Evolutionary conservation across 2,888 invertebrate species (phyloP), one percentile per base, ranked within the genome.

Genomic region (Maniola hyperantus): DNA sequence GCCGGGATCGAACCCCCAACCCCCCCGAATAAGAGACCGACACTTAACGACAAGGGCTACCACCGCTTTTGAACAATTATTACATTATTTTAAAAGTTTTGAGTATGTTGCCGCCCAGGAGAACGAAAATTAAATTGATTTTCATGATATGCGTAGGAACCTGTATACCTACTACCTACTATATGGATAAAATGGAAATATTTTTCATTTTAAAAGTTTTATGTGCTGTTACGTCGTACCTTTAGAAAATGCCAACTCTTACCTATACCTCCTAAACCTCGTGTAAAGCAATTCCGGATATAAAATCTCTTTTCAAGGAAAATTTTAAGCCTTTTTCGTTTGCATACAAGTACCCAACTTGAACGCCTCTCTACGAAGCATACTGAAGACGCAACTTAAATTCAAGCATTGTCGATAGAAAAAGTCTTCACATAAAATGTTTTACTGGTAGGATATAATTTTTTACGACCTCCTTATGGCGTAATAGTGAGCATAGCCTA

Each of bases 291-390:
- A 58, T 8, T 59, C 33, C 46, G 46, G 46, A 46, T 59, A 59
- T 59, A 59, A 26, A 59, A 46, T 59, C 34, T 59, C 44, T 18
- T 46, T 44, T n/a, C 46, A 46, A 59, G 46, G 44, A 59, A 59
- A 59, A 59, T 59, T 59, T 59, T 33, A 59, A 59, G 33, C 59
- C 46, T 59, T 59, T 46, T 59, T 33, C 26, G 59, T 59, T 59
- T 59, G 59, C 59, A 59, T 44, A 58, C 58, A 58, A 26, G 44
- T 10, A 39, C 4, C 39, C 11, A 44, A 58, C 42, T 7, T 6
- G 44, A 59, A 59, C 44, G 34, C 59, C 46, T 44, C 42, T 33
- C 55, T 11, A 20, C 20, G 39, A 39, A 34, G 33, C 34, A 34
- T 34, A 8, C 55, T 39, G n/a, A 57, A 39, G 55, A 6, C 13